Percentiles rank a stretch among this genome's conserved stretches.
Evolutionary conservation across 2,888 invertebrate genomes (phyloP).

Genomic region (Laspeyria flexula): DNA sequence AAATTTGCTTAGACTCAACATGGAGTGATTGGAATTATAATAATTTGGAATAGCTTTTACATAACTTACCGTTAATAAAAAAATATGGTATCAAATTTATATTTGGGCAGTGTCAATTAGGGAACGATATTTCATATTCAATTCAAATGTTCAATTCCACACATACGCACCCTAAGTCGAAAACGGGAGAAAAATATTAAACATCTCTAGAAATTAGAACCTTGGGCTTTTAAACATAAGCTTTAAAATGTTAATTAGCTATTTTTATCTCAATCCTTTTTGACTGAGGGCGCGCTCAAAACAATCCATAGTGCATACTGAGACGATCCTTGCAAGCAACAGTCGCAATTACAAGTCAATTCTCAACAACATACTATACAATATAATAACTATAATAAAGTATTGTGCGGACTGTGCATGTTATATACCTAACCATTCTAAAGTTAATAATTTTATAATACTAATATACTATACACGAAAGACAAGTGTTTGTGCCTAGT

Average conservation of each 20-base stretch:
- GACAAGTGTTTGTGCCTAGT: conserved; percentile 61
- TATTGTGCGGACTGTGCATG: conserved; percentile 75
- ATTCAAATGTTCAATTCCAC: conserved; percentile 66
- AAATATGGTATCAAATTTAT: conserved; percentile 61
- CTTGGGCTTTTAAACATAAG: no score
- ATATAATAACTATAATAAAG: conserved; percentile 55
- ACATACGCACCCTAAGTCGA: no score
- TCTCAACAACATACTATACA: conserved; percentile 49
- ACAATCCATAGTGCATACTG: conserved; percentile 47
- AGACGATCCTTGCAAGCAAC: conserved; percentile 36
- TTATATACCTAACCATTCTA: conserved; percentile 56
- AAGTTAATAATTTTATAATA: conserved; percentile 45
- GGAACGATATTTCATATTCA: conserved; percentile 49
- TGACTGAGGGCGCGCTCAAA: no score
- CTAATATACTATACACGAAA: conserved; percentile 56
- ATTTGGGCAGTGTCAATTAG: conserved; percentile 65
- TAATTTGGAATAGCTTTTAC: conserved; percentile 53
- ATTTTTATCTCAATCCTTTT: no score
- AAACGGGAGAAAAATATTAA: no score
- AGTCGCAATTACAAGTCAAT: conserved; percentile 22
- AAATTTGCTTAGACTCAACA: conserved; percentile 64
- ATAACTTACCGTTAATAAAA: conserved; percentile 53
- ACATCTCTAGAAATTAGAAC: no score
- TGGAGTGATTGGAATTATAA: conserved; percentile 62
- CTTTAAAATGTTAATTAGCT: no score